Evolutionary conservation across 2,797 vertebrate genomes (phyloP).

Genomic region (Otus scops): DNA sequence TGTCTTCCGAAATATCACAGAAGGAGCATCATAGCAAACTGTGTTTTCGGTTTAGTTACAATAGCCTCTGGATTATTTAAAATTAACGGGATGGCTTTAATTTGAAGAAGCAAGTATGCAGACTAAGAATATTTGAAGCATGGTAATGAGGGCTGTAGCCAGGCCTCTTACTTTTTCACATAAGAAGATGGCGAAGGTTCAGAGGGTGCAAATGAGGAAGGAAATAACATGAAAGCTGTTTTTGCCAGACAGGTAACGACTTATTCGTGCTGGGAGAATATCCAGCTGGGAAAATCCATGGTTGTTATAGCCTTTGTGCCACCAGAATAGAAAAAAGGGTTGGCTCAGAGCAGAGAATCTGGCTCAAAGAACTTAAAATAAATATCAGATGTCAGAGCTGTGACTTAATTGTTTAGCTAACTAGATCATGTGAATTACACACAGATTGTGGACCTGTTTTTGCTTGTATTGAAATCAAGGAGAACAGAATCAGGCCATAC

Average conservation of each 20-base stretch:
- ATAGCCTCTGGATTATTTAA: background rate
- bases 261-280: background rate
- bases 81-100: background rate
- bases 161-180: background rate
- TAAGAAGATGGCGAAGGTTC: background rate
- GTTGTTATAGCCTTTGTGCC: conserved; percentile 7
- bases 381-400: conserved; percentile 66
- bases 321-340: conserved; percentile 39
- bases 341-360: conserved; percentile 39
- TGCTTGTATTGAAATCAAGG: conserved; percentile 24
- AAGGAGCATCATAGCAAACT: background rate
- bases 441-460: conserved; percentile 47
- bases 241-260: conserved; percentile 12
- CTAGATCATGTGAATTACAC: conserved; percentile 65
- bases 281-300: conserved; percentile 21
- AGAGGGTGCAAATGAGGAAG: background rate
- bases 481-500: conserved; percentile 4
- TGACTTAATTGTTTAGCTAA: conserved; percentile 72
- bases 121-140: background rate
- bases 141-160: background rate
- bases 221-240: background rate
- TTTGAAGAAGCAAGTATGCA: background rate
- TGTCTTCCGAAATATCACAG: background rate
- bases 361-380: conserved; percentile 67
- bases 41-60: background rate